Evolutionary conservation across 2,113 vertebrate genomes (phyloP).

Genomic region (Leucosticte australis): DNA sequence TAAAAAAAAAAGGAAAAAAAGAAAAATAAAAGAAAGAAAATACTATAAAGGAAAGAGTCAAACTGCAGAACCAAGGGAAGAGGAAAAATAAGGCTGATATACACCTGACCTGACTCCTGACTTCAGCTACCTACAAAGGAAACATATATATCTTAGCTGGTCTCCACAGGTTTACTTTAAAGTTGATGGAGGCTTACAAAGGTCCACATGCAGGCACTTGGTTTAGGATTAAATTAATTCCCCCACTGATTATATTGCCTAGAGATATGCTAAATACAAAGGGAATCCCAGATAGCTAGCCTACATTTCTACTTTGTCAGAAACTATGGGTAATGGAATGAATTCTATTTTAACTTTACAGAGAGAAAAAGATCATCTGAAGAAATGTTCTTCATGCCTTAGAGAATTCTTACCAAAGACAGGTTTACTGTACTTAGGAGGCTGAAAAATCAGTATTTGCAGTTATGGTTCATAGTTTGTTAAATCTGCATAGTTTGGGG

Average conservation of each 20-base stretch:
- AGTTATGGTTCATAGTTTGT: background rate
- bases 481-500: background rate
- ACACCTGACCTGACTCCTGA: background rate
- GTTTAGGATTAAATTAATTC: background rate
- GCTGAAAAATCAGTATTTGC: background rate
- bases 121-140: background rate
- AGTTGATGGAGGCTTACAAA: background rate
- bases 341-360: slow-evolving; percentile 5
- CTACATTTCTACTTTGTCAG: background rate
- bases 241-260: background rate
- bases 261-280: background rate
- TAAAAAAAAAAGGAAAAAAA: too few relatives aligned
- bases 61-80: background rate
- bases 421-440: background rate
- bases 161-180: background rate
- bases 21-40: background rate
- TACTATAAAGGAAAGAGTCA: background rate
- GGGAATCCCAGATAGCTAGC: background rate
- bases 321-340: background rate
- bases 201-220: background rate
- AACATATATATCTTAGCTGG: background rate
- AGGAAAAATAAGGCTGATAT: background rate
- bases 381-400: background rate
- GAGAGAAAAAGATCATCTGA: background rate
- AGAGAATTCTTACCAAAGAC: background rate